Base-by-base conservation (phyloP, 2,888 invertebrate species). In the Drosophila fungiperda region DNA sequence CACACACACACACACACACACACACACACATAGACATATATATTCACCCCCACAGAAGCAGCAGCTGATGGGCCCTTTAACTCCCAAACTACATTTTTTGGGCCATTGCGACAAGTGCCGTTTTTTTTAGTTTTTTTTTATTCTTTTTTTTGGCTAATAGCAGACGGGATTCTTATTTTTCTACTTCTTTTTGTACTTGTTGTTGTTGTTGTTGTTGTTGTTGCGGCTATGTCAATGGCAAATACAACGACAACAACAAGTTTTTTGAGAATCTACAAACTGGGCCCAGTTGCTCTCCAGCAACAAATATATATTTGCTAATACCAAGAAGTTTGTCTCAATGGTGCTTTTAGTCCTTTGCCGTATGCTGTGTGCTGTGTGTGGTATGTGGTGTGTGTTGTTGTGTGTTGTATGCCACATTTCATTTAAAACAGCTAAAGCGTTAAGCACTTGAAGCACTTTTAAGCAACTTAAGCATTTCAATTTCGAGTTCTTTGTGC, bases 101-200 rank as follows among this genome's bases (percentile, higher is more conserved):
- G 54, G 52, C 6, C 61, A 61, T 54, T 73, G 50, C 78, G 81
- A 73, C 78, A 81, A 78, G 82, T 81, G 78, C 63, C 68, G 78
- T 67, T 66, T 78, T 53, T 67, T 77, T 73, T 68, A 66, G 78
- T 67, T 66, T 78, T 53, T 58, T 73, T 73, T 60, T 57, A 0
- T 26, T 26, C 0, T 77, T 73, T 68, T 59, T 73, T 73, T 61
- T 57, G 57, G 63, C 53, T 72, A 63, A 61, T 61, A 61, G 76
- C 78, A 59, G 45, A 66, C 45, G 58, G 35, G 53, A 33, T 62
- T 62, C 45, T 45, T 61, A 17, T 50, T 59, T 53, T 32, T 57
- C 4, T 29, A 36, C 17, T 35, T 48, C 33, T 26, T 54, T 26
- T 38, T 35, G 17, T 23, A 8, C 3, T 17, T 58, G 29, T 40